Evolutionary conservation across 2,797 vertebrate species (phyloP).

Genomic region (Simalia tracyae): DNA sequence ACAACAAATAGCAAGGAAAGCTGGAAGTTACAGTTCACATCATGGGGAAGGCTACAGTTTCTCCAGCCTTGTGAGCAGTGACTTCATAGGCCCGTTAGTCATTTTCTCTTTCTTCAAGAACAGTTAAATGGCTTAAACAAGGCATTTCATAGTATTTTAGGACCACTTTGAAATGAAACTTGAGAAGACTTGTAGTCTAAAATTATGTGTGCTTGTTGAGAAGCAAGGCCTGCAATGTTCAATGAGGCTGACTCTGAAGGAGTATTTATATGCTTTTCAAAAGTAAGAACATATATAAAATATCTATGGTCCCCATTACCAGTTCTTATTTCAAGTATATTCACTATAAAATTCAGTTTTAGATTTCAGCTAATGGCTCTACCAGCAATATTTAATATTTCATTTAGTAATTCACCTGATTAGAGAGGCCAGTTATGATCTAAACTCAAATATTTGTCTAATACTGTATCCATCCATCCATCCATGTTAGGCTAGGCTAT

Average conservation of each 20-base stretch:
- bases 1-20: not conserved
- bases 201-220: not conserved
- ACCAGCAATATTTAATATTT: not conserved
- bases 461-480: not conserved
- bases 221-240: not conserved
- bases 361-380: not conserved
- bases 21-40: not conserved
- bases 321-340: constrained; percentile 33
- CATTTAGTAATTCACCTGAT: not conserved
- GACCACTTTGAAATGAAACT: not conserved
- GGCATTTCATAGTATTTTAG: not conserved
- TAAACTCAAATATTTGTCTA: not conserved
- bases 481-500: not conserved
- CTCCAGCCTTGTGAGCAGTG: not conserved
- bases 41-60: not conserved
- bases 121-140: not conserved
- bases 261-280: not conserved
- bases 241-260: not conserved
- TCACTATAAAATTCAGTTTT: not conserved
- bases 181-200: not conserved
- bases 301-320: constrained; percentile 35
- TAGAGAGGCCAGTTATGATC: not conserved
- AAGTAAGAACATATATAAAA: not conserved
- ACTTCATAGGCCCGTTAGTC: not conserved
- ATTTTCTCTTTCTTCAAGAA: not conserved